Base-by-base conservation (phyloP, 2,113 vertebrate genomes). In the Clarias magur region DNA sequence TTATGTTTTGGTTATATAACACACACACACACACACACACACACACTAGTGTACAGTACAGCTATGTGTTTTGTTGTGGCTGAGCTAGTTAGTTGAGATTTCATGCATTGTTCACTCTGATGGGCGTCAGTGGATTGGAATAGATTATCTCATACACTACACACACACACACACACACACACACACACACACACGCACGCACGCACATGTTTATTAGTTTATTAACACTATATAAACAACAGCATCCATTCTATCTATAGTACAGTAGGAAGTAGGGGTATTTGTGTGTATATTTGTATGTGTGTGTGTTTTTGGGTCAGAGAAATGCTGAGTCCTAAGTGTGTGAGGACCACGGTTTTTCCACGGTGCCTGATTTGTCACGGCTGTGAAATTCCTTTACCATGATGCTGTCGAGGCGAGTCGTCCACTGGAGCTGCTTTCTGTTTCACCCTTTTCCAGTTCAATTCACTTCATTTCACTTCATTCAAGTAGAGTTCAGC, bases 21-120 rank as follows among this genome's bases (percentile, higher is more conserved):
- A 70, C 30, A 70, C 67, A 70, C 67, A 70, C n/a, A 70, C 67
- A 70, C 60, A 62, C 67, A 27, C 65, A 27, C 65, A 68, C 65
- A 68, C 65, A 68, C 65, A 68, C 4, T 30, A 30, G 27, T 16
- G 27, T 16, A 72, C 68, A 72, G 68, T 65, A 65, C 23, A 65
- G 23, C 23, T 65, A 9, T 62, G 19, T 62, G 60, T 62, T 62
- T 62, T 62, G 59, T 60, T 60, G 59, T 60, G 59, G 59, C 1
- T 60, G 59, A 60, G 59, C 59, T 21, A 19, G 59, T 60, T 60
- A 60, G 59, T 60, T 60, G 59, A 60, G 59, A 60, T 60, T 60
- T 59, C 57, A 59, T 15, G 17, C 15, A 3, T 15, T 60, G 59
- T 60, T 63, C 62, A 21, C 62, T 63, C 62, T 25, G 62, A 63